Evolutionary conservation across 1,140 invertebrate species (phyloP), one percentile per base, ranked within the genome.

Genomic region (Zaprionus vittiger): DNA sequence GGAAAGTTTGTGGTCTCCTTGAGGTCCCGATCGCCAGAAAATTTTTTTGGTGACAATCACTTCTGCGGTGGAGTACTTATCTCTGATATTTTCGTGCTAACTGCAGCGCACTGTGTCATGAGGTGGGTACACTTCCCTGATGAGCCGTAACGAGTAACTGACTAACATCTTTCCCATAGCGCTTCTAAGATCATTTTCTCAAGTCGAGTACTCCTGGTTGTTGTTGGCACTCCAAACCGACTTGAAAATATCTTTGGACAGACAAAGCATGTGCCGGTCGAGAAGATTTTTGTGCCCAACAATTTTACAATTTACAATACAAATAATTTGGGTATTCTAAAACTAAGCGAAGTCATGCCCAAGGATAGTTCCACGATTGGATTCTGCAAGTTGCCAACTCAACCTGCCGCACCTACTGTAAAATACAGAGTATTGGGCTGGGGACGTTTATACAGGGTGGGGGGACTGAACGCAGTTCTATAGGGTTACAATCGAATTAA

Each of bases 101-200:
- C 83, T 6, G 56, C 83, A 2, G 83, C 83, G 0, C 55, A 73
- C 24, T 85, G 83, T 17, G 73, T 67, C n/a, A 86, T 85, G 83
- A 65, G 79, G 83, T 85, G 67, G 49, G 80, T 85, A 78, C 49
- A 66, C 15, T 5, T 1, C 12, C 44, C 12, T 7, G 5, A 31
- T 12, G 5, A 20, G 26, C 9, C 14, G 26, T 7, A 14, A 28
- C 4, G 9, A 22, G 15, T 11, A 5, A 5, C 38, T 12, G 12
- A 78, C 7, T 34, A n/a, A 41, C 15, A 41, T 41, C 1, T 59
- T 17, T 5, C 11, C 1, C 15, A n/a, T 38, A 86, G 83, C 52
- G 24, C 60, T 9, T 55, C 63, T 5, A 86, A 86, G 52, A 66
- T 86, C 2, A 3, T 38, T 47, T 57, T 60, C 31, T 64, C 70